Conservation (phyloP, 2,113 vertebrate genomes). For the Petrocephalus zakoni region DNA sequence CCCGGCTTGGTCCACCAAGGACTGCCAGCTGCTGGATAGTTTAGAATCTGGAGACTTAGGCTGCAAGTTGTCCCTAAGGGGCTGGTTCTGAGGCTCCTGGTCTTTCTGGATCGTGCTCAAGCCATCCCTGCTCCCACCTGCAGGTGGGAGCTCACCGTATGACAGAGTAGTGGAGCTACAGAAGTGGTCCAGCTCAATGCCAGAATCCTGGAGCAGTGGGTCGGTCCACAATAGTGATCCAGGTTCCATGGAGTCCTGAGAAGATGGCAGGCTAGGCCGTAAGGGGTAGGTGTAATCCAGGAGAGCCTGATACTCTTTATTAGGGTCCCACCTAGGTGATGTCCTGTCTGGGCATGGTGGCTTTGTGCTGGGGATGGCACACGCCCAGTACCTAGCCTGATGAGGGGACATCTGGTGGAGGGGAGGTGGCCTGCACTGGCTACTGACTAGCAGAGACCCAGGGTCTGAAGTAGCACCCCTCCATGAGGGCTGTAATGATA, state of each 20-base stretch:
- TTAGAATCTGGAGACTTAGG: slow-evolving; percentile 36
- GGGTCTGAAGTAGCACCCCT: slow-evolving; percentile 21
- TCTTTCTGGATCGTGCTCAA: slow-evolving; percentile 17
- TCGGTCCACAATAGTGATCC: slow-evolving; percentile 40
- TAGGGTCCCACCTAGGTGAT: slow-evolving; percentile 75
- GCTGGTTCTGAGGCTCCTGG: slow-evolving; percentile 31
- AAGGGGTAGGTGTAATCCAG: slow-evolving; percentile 89
- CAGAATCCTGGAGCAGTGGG: slow-evolving; percentile 71
- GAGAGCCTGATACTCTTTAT: slow-evolving; percentile 78
- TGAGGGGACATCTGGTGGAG: slow-evolving; percentile 48
- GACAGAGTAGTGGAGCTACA: slow-evolving; percentile 59
- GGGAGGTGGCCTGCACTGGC: slow-evolving; percentile 17
- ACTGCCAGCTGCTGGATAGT: slow-evolving; percentile 30
- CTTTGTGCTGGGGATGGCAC: slow-evolving; percentile 67
- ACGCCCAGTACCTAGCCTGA: slow-evolving; percentile 79
- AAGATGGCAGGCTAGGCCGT: slow-evolving; percentile 56
- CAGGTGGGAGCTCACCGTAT: slow-evolving; percentile 29
- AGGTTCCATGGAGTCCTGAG: slow-evolving; percentile 27
- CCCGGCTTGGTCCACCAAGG: slow-evolving; percentile 33
- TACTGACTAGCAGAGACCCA: not conserved
- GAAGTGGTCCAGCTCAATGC: slow-evolving; percentile 74
- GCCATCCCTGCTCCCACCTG: not conserved
- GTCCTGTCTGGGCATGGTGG: slow-evolving; percentile 69
- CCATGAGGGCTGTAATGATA: slow-evolving; percentile 22
- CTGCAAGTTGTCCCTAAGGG: slow-evolving; percentile 33